Base-by-base conservation (phyloP, 2,797 vertebrate species). In the Galagoides demidoff region DNA sequence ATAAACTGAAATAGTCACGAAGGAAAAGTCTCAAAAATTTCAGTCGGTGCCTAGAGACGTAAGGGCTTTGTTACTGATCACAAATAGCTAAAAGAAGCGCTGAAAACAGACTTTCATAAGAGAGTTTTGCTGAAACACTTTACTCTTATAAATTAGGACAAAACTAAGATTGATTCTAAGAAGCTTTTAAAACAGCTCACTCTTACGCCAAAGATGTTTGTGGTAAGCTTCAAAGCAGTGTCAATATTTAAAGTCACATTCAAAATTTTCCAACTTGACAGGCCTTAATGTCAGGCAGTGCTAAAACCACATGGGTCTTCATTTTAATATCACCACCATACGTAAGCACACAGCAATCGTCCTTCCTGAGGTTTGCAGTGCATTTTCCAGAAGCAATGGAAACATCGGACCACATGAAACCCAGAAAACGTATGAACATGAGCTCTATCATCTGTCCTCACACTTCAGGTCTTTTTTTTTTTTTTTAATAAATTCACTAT, bases 1-100 rank as follows among this genome's bases (percentile, higher is more conserved):
- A 74, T 55, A 94, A 73, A 57, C n/a, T 34, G 10, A 96, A 86
- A 85, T 61, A 16, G 34, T 92, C 76, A 82, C 78, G 37, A 87
- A 63, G 59, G 59, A 85, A 92, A 95, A 66, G 61, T 20, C 82
- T 92, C 45, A 73, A 77, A 63, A 88, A 9, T 45, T 37, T 89
- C 68, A 82, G 12, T 23, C 12, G 29, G 7, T 76, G 16, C 49
- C 74, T 57, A 39, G 57, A 43, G 43, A 55, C 16, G 49, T 59
- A 59, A 73, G 23, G 61, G 52, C 7, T 22, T 39, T 88, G 76
- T 74, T 64, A 61, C 9, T 70, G 20, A 59, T 79, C 63, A 73
- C 52, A 91, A 13, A 93, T 81, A 27, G 76, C 52, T 82, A 74
- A 78, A 78, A 27, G 43, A 77, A 68, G 57, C 37, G 68, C 73